phyloP scores from a whole-genome alignment of 1,140 invertebrate genomes.

The Heliconius hermathena region DNA sequence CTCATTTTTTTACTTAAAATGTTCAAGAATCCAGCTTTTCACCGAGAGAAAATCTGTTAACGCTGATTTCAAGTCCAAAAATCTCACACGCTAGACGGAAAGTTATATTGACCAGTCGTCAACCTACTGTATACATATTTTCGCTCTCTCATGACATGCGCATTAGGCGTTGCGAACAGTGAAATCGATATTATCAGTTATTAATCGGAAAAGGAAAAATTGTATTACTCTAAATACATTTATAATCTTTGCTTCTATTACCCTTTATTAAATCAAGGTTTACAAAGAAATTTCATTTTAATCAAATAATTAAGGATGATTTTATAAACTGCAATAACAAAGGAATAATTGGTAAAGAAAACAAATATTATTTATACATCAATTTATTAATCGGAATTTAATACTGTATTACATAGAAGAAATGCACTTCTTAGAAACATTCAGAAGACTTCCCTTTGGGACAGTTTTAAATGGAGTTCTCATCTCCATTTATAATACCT shows the following conservation, averaged over 20 bases:
- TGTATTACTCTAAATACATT: not conserved
- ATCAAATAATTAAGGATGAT: not conserved
- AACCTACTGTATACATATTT: not conserved
- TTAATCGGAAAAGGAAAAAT: not conserved
- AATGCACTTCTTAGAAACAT: slow-evolving; percentile 93
- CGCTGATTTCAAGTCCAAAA: too few relatives aligned
- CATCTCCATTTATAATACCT: slow-evolving; percentile 59
- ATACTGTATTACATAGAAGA: slow-evolving; percentile 94
- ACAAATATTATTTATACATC: slow-evolving; percentile 62
- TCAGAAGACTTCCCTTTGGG: slow-evolving; percentile 88
- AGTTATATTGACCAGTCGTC: not conserved
- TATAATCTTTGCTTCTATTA: too few relatives aligned
- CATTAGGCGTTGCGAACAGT: not conserved
- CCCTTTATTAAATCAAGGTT: not conserved
- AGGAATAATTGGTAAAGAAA: slow-evolving; percentile 10
- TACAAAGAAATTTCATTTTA: too few relatives aligned
- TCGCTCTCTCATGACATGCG: not conserved
- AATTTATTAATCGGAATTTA: slow-evolving; percentile 86
- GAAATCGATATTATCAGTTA: not conserved
- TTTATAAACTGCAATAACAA: not conserved
- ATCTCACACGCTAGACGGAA: not conserved
- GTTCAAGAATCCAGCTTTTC: too few relatives aligned
- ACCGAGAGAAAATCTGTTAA: too few relatives aligned
- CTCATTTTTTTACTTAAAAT: too few relatives aligned
- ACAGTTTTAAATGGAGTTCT: slow-evolving; percentile 71